These are phyloP conservation scores for Stegastes partitus DNA, from an alignment of 2,113 vertebrate genomes.

Conservation along the genomic window DNA sequence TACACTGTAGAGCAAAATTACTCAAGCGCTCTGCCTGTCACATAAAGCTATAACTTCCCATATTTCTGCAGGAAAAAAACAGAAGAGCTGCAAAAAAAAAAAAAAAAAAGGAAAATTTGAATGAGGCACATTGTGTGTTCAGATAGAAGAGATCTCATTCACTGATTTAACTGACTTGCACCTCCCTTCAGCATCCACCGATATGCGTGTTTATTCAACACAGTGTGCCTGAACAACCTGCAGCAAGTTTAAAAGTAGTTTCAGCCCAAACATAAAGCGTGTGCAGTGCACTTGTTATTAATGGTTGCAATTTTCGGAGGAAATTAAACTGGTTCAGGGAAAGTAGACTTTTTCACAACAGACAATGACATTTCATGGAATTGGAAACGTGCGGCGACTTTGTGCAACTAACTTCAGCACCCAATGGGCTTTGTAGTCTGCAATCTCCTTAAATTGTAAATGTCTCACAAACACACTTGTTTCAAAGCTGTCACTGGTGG, in stretches of 20 bases:
- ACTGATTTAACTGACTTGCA: background rate
- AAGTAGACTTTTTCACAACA: constrained; percentile 9
- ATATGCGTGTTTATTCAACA: background rate
- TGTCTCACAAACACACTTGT: constrained; percentile 45
- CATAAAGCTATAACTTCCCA: constrained; percentile 43
- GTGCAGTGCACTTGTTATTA: constrained; percentile 9
- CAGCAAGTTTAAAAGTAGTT: constrained; percentile 13
- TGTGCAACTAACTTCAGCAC: constrained; percentile 2
- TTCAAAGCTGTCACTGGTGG: constrained; percentile 42
- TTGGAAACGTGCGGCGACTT: constrained; percentile 5
- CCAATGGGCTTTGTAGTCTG: constrained; percentile 12
- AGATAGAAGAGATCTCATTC: constrained; percentile 2
- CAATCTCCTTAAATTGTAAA: constrained; percentile 45
- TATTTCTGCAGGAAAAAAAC: constrained; percentile 36
- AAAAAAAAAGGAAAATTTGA: constrained; percentile 1
- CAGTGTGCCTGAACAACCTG: constrained; percentile 14
- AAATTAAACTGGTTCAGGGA: constrained; percentile 32
- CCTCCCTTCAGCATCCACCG: background rate
- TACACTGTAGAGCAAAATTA: constrained; percentile 46
- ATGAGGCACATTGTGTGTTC: background rate
- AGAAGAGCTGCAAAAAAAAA: constrained; percentile 6
- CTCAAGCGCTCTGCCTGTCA: constrained; percentile 38
- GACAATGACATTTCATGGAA: constrained; percentile 32
- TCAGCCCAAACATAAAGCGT: background rate
- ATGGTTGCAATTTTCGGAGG: constrained; percentile 14